Conservation (phyloP, 2,888 invertebrate species). For the Pachymerium ferrugineum region DNA sequence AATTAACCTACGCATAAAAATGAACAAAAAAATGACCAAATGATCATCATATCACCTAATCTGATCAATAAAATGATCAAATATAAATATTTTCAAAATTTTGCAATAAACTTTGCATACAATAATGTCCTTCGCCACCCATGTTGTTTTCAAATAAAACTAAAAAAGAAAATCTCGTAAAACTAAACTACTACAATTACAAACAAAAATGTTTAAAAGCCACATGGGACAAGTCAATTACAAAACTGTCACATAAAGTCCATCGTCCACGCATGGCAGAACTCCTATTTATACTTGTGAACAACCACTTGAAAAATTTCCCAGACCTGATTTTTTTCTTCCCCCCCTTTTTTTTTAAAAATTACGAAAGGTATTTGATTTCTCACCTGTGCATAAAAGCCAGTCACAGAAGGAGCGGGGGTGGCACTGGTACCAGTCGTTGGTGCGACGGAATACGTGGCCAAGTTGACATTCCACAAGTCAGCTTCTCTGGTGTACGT, state of each 20-base stretch:
- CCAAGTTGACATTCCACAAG: constrained; percentile 29
- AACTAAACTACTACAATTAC: no score
- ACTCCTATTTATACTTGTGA: background rate
- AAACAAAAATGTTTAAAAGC: background rate
- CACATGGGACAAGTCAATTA: background rate
- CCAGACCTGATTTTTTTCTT: background rate
- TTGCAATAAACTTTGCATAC: no score
- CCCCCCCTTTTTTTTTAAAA: background rate
- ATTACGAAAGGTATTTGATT: background rate
- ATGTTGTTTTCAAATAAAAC: no score
- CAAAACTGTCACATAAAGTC: background rate
- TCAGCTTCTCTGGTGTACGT: background rate
- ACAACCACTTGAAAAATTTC: background rate
- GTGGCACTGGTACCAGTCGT: background rate
- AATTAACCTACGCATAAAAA: no score
- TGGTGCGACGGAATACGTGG: background rate
- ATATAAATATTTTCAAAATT: no score
- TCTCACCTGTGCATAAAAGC: constrained; percentile 29
- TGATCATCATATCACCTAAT: no score
- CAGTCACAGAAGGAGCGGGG: background rate
- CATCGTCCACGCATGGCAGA: background rate
- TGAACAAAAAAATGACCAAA: no score
- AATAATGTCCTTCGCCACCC: no score
- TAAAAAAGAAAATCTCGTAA: no score
- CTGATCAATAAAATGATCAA: no score